Evolutionary conservation across 2,113 vertebrate species (phyloP).

Genomic region (Psilopsiagon aurifrons): DNA sequence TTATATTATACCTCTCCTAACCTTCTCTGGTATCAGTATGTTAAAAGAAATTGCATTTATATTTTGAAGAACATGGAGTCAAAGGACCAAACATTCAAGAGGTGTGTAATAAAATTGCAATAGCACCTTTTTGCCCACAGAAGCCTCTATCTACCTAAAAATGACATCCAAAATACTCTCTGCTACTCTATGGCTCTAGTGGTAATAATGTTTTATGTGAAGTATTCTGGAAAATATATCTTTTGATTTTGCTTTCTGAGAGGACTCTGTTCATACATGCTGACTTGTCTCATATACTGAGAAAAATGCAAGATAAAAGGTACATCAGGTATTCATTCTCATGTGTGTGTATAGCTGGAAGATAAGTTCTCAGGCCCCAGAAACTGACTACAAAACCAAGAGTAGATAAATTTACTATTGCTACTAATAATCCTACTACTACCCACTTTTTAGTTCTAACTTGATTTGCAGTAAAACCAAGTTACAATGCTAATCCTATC

Average conservation of each 20-base stretch:
- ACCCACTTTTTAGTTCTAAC: background rate
- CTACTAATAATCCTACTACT: background rate
- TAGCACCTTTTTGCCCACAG: background rate
- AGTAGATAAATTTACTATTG: background rate
- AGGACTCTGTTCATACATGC: background rate
- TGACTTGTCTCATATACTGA: background rate
- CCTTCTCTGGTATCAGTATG: background rate
- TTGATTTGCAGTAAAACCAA: background rate
- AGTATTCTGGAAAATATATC: background rate
- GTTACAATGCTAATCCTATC: background rate
- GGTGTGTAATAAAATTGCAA: background rate
- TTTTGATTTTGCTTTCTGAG: background rate
- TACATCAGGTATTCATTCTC: background rate
- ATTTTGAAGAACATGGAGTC: background rate
- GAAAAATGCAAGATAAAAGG: background rate
- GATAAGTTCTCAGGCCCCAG: background rate
- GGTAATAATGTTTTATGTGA: background rate
- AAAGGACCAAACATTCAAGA: background rate
- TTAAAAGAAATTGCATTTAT: background rate
- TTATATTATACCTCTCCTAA: background rate
- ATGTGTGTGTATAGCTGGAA: background rate
- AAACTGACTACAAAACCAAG: background rate
- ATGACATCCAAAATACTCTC: background rate
- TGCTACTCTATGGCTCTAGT: background rate
- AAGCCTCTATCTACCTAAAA: background rate